Evolutionary conservation across 2,888 invertebrate species (phyloP), one percentile per base, ranked within the genome.

Genomic region (Agonopterix subpropinquella): DNA sequence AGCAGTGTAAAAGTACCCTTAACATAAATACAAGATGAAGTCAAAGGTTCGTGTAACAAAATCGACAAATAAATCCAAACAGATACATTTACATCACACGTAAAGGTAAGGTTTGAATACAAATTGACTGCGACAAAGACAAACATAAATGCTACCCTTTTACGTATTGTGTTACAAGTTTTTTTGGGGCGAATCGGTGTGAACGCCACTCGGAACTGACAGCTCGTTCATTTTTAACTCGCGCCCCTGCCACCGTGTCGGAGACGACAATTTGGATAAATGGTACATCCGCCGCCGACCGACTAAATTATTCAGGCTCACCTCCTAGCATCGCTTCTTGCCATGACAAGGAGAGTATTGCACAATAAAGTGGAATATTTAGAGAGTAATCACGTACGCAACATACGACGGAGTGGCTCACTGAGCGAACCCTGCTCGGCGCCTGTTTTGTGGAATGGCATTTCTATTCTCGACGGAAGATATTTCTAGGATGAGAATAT

Each of bases 291-390:
- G 65, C 67, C 70, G 76, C 67, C 81, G 67, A 63, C 77, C 66
- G 56, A 58, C 72, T 87, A 77, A 82, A 86, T 84, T 78, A 87
- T 86, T 86, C 81, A 85, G 61, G 57, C 58, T 61, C 61, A 28
- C 5, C 70, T 73, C 64, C 70, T 73, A 64, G 71, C 74, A 74
- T 73, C 70, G 70, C 71, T 77, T 77, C 76, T 78, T 77, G 70
- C 65, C 73, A 70, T 77, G 81, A 80, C 81, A 78, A 77, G 75
- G 71, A 80, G 70, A 75, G 75, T 71, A 81, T 77, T 82, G 81
- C 66, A 76, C 78, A 76, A 78, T 83, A 85, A 80, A 83, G 78
- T 77, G 77, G 77, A 80, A 85, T 84, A 84, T 84, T 84, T 80
- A 82, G 72, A 70, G 71, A 77, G 80, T 80, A 79, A 83, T 84